A percentile compares a stretch with the other conserved stretches of the same genome.
Conservation (phyloP, 2,888 invertebrate genomes). For the Terebella lapidaria region DNA sequence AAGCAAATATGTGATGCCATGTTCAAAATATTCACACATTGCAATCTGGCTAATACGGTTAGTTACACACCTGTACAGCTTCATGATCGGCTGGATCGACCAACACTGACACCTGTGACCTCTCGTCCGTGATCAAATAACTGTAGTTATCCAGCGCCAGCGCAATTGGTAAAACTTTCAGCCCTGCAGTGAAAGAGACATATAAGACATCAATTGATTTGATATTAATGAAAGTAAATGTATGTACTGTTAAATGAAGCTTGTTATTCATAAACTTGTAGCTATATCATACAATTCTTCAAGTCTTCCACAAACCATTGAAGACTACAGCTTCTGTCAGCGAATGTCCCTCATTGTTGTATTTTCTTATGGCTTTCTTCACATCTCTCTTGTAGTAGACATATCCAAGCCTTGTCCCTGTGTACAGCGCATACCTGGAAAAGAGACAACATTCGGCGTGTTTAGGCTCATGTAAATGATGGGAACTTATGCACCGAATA, state of each 20-base stretch:
- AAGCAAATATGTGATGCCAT: no score
- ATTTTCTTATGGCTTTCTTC: conserved; percentile 37
- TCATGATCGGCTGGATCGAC: conserved; percentile 50
- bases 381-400: conserved; percentile 41
- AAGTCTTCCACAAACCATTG: conserved; percentile 22
- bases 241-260: neutral
- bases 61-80: conserved; percentile 28
- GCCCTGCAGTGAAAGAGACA: conserved; percentile 28
- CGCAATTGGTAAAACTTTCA: conserved; percentile 42
- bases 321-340: conserved; percentile 25
- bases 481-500: no score
- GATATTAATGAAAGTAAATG: neutral
- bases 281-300: neutral
- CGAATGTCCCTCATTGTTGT: conserved; percentile 27
- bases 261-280: no score
- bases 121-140: conserved; percentile 41
- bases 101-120: conserved; percentile 35
- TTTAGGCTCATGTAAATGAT: no score
- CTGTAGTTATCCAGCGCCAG: conserved; percentile 46
- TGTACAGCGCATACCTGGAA: conserved; percentile 45
- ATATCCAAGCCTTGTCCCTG: conserved; percentile 42
- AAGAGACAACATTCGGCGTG: no score
- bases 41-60: no score
- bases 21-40: no score
- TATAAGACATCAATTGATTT: neutral